Percentiles rank a stretch among this genome's conserved stretches.
These are phyloP conservation scores for Sinosuthora webbiana DNA, from an alignment of 2,113 vertebrate species.

Conservation along the genomic window DNA sequence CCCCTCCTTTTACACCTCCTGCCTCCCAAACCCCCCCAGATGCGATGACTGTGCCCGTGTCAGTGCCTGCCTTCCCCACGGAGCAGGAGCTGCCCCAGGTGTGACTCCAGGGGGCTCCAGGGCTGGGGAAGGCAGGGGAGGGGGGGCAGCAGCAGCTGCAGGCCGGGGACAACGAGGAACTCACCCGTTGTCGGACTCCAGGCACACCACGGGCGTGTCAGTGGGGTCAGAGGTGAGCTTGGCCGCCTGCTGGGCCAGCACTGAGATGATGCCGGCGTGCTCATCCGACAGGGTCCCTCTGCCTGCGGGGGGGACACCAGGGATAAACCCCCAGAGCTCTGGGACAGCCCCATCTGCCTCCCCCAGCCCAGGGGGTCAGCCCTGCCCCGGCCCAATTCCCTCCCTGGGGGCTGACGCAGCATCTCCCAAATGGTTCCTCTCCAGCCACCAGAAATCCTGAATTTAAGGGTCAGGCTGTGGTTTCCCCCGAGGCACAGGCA, in stretches of 20 bases:
- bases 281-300: conserved; percentile 93
- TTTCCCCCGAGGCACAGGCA: neutral
- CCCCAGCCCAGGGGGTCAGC: neutral
- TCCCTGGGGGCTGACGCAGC: fast-evolving
- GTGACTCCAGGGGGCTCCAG: no score
- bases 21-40: fast-evolving
- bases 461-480: fast-evolving
- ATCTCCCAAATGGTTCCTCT: fast-evolving
- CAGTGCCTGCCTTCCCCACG: fast-evolving
- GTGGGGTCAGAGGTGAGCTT: conserved; percentile 88
- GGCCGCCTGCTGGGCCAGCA: conserved; percentile 90
- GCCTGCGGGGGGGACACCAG: conserved; percentile 67
- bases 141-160: fast-evolving
- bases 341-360: fast-evolving
- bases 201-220: conserved; percentile 89
- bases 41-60: fast-evolving
- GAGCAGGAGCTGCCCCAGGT: neutral
- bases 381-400: fast-evolving
- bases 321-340: fast-evolving
- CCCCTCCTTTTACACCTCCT: neutral
- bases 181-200: conserved; percentile 94
- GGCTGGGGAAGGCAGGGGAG: no score
- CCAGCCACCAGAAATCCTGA: neutral
- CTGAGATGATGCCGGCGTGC: conserved; percentile 90
- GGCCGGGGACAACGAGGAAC: conserved; percentile 1